These are phyloP conservation scores for Tetrax tetrax DNA, from an alignment of 2,113 vertebrate species.

Conservation along the genomic window DNA sequence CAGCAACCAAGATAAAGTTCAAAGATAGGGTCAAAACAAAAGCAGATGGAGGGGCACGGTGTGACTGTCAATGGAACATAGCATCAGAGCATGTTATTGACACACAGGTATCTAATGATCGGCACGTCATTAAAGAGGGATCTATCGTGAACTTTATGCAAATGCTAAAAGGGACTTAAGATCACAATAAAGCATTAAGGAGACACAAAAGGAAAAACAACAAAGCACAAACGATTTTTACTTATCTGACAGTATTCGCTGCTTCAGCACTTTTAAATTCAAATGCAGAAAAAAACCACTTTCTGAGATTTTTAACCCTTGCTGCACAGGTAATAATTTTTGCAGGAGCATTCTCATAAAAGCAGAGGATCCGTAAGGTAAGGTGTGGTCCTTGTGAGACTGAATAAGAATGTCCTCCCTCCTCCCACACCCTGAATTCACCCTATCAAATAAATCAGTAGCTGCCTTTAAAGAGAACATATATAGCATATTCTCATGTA, in stretches of 20 bases:
- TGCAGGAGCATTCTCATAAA: background rate
- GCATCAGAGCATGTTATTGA: conserved; percentile 94
- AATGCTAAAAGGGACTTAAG: conserved; percentile 87
- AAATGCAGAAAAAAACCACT: conserved; percentile 39
- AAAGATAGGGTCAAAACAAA: conserved; percentile 99
- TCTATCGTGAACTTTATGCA: conserved; percentile 95
- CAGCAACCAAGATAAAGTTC: conserved; percentile 99
- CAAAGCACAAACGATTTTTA: conserved; percentile 83
- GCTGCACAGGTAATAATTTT: background rate
- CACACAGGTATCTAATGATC: conserved; percentile 93
- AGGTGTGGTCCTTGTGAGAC: background rate
- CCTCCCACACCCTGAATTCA: background rate
- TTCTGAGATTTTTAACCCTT: conserved; percentile 74
- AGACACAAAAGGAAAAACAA: conserved; percentile 78
- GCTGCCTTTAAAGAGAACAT: conserved; percentile 6
- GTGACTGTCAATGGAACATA: conserved; percentile 90
- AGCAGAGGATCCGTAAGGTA: background rate
- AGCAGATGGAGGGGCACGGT: conserved; percentile 85
- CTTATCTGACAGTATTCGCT: conserved; percentile 83
- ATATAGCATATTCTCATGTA: background rate
- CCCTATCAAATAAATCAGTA: conserved; percentile 15
- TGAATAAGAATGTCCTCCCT: background rate
- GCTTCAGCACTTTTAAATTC: conserved; percentile 75
- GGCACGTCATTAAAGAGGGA: conserved; percentile 94
- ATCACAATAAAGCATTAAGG: conserved; percentile 79